Evolutionary conservation across 2,888 invertebrate species (phyloP), one percentile per base, ranked within the genome.

Genomic region (Nomada hirtipes): DNA sequence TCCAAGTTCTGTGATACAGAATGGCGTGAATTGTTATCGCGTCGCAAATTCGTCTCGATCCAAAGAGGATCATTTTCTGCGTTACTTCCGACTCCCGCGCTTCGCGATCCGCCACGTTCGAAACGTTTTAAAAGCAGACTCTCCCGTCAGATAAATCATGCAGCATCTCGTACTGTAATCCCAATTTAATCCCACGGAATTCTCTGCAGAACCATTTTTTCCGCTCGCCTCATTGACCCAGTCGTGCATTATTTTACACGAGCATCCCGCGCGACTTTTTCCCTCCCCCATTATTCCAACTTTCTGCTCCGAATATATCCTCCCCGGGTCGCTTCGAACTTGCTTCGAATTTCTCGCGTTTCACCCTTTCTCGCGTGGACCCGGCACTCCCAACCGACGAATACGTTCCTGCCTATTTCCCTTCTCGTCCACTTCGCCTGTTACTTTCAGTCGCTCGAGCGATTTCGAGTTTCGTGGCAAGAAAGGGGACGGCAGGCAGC

Each of bases 111-210:
- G 42, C 18, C 9, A n/a, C 20, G 42, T 42, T 10, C 20, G 10
- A 73, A 73, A 20, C 55, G 57, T 63, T 75, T 71, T 53, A 72
- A 68, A 61, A 79, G 36, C 68, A 36, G 75, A 63, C 77, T 75
- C 59, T 26, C 26, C 60, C 29, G 71, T 50, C 74, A 3, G 44
- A 78, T 82, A 78, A 82, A 83, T 83, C 78, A 83, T 67, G 59
- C 47, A 53, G 20, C 52, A 29, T 57, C 74, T 3, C 82, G 36
- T 82, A 75, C 75, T 42, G 74, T 75, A 50, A 72, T 78, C 63
- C 78, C 59, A 74, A 83, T 83, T 83, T 82, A 82, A 83, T 83
- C 68, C 82, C 53, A 77, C 68, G 20, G 70, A 47, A 83, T 79
- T 63, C 68, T 82, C 83, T 52, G 74, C 77, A 70, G 65, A 71